A percentile compares a stretch with the other conserved stretches of the same genome.
These are phyloP conservation scores for Progne subis DNA, from an alignment of 2,113 vertebrate genomes.

Conservation along the genomic window DNA sequence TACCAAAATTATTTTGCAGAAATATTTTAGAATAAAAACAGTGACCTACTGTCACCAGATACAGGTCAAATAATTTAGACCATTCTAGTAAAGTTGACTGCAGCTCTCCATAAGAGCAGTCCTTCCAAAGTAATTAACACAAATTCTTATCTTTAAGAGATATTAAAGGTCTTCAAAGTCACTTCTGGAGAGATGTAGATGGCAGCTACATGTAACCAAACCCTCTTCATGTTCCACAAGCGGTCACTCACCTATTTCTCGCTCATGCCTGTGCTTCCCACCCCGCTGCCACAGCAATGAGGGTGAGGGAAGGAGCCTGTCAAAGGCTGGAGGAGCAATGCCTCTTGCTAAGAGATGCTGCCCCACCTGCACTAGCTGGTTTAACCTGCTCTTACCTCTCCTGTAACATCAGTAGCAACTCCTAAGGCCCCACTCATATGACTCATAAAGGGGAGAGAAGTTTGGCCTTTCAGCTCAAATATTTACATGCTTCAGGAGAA, in stretches of 20 bases:
- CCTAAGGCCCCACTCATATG: rapidly evolving
- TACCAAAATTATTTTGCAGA: not conserved
- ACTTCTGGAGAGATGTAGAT: not conserved
- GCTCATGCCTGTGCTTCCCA: not conserved
- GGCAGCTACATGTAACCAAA: not conserved
- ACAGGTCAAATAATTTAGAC: not conserved
- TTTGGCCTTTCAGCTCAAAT: not conserved
- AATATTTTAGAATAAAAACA: not conserved
- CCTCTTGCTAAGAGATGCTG: not conserved
- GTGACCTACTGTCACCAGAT: not conserved
- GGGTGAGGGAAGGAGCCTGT: not conserved
- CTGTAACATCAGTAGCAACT: not conserved
- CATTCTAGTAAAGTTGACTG: not conserved
- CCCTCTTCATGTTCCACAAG: not conserved
- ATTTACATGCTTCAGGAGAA: not conserved
- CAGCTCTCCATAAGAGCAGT: not conserved
- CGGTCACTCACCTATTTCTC: not conserved
- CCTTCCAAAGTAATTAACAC: not conserved
- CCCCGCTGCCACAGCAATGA: not conserved
- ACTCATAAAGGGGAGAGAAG: rapidly evolving
- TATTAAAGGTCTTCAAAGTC: not conserved
- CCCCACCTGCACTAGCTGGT: not conserved
- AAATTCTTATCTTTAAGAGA: not conserved
- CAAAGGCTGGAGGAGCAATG: not conserved
- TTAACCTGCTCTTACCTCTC: not conserved